phyloP scores from a whole-genome alignment of 2,113 vertebrate species.

The Sinosuthora webbiana region DNA sequence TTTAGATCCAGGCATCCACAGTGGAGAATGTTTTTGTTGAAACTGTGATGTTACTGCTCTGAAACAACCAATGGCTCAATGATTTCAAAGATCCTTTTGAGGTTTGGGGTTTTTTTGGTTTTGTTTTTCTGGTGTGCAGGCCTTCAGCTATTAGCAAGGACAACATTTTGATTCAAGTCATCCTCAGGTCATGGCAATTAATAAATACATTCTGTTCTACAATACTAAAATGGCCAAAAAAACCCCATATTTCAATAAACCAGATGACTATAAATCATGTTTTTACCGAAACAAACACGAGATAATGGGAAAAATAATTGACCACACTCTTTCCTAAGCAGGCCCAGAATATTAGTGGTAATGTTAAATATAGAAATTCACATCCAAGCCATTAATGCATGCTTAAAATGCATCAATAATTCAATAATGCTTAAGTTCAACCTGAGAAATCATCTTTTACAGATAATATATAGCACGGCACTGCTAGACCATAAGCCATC shows the following conservation, averaged over 20 bases:
- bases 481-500: neutral
- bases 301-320: constrained; percentile 19
- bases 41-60: neutral
- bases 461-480: neutral
- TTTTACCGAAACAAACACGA: constrained; percentile 18
- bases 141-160: neutral
- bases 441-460: constrained; percentile 25
- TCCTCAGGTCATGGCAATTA: neutral
- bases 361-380: neutral
- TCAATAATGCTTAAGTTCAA: neutral
- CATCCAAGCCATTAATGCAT: neutral
- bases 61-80: neutral
- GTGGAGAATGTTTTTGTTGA: neutral
- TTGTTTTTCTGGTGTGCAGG: neutral
- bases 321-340: neutral
- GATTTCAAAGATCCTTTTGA: neutral
- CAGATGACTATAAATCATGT: neutral
- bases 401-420: constrained; percentile 9
- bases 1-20: neutral
- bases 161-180: neutral
- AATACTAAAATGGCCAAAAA: neutral
- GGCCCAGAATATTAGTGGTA: neutral
- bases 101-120: neutral
- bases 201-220: neutral
- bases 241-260: neutral